Evolutionary conservation across 2,113 vertebrate genomes (phyloP).

Genomic region (Larimichthys polyactis): DNA sequence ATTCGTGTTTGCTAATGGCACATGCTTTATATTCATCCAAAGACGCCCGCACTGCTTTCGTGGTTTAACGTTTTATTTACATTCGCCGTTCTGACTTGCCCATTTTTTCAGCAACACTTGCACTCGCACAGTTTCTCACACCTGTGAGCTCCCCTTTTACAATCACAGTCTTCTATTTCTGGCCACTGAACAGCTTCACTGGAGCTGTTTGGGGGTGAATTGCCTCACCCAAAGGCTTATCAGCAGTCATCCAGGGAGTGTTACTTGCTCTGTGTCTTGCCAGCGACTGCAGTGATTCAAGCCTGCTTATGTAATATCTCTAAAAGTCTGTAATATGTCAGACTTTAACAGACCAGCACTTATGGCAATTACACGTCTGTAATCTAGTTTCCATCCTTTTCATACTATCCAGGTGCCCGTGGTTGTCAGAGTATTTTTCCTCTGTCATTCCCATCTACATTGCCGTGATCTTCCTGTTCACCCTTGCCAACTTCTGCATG

Average conservation of each 20-base stretch:
- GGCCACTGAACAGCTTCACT: constrained; percentile 12
- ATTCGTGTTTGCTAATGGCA: neutral
- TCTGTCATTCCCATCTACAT: constrained; percentile 92
- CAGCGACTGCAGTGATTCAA: neutral
- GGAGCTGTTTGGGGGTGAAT: constrained; percentile 3
- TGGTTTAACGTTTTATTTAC: neutral
- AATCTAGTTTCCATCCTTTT: constrained; percentile 10
- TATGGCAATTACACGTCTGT: neutral
- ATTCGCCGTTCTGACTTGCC: neutral
- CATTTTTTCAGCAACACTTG: constrained; percentile 10
- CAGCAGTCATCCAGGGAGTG: constrained; percentile 2
- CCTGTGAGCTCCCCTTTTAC: constrained; percentile 22
- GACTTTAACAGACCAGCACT: neutral
- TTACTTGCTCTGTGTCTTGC: neutral
- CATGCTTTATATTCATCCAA: neutral
- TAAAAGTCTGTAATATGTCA: neutral
- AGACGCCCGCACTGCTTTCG: neutral
- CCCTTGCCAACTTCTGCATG: constrained; percentile 99
- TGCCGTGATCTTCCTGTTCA: constrained; percentile 94
- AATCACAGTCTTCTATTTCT: constrained; percentile 25
- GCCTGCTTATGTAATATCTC: neutral
- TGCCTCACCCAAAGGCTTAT: constrained; percentile 16
- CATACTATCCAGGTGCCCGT: constrained; percentile 87
- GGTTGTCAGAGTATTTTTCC: constrained; percentile 91
- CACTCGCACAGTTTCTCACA: constrained; percentile 17